phyloP scores from a whole-genome alignment of 2,113 vertebrate genomes.

The Pelecanus crispus region DNA sequence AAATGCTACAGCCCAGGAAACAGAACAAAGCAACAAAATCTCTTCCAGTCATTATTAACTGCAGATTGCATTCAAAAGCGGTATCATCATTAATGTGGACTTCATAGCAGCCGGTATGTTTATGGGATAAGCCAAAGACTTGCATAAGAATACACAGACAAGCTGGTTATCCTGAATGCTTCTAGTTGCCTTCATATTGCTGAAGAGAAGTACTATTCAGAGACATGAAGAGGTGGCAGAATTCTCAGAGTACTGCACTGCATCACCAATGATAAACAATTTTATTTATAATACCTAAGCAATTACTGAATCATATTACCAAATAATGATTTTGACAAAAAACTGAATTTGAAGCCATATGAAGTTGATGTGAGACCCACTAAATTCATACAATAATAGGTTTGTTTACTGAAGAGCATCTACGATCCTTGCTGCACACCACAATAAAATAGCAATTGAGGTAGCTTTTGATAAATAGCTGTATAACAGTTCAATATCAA shows the following conservation, averaged over 20 bases:
- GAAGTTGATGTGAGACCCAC: neutral
- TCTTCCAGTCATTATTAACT: neutral
- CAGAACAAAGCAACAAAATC: slow-evolving; percentile 13
- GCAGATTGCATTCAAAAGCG: neutral
- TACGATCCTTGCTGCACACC: neutral
- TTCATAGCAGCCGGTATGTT: neutral
- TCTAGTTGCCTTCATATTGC: neutral
- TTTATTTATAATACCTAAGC: neutral
- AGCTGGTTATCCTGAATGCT: neutral
- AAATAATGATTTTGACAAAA: neutral
- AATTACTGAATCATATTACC: neutral
- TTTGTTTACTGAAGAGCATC: neutral
- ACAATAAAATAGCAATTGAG: neutral
- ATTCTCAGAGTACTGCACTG: neutral
- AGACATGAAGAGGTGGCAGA: neutral
- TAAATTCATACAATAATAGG: neutral
- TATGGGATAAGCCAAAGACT: slow-evolving; percentile 43
- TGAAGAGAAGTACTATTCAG: neutral
- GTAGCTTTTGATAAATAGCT: neutral
- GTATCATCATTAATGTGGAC: neutral
- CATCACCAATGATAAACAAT: neutral
- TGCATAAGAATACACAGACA: neutral
- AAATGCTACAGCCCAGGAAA: neutral
- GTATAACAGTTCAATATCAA: neutral
- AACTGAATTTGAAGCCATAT: slow-evolving; percentile 28